A percentile compares a stretch with the other conserved stretches of the same genome.
Evolutionary conservation across 1,140 invertebrate species (phyloP).

Genomic region (Trachymyrmex cornetzi): DNA sequence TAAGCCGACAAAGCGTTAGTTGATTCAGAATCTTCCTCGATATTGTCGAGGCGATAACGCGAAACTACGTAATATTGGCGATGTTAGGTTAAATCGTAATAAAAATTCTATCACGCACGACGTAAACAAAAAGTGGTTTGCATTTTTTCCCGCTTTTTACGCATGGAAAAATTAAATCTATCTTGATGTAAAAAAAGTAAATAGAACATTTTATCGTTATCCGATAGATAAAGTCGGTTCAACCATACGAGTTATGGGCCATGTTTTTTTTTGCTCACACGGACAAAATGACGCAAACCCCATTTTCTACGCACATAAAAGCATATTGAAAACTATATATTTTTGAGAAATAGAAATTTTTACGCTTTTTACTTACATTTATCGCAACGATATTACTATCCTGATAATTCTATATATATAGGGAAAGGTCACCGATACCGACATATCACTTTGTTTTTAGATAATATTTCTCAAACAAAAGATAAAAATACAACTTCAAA

Average conservation of each 20-base stretch:
- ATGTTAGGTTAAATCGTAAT: conserved; percentile 27
- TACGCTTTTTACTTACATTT: background rate
- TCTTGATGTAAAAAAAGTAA: conserved; percentile 29
- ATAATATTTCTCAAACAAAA: no score
- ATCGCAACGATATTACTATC: background rate
- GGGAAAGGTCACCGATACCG: no score
- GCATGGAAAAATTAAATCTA: conserved; percentile 47
- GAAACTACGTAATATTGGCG: conserved; percentile 7
- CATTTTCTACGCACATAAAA: conserved; percentile 42
- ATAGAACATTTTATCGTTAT: conserved; percentile 59
- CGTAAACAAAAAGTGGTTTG: conserved; percentile 24
- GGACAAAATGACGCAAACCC: conserved; percentile 10
- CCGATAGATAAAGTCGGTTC: conserved; percentile 58
- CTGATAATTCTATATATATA: no score
- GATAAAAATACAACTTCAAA: no score
- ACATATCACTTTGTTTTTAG: no score
- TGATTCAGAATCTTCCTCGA: background rate
- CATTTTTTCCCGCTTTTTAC: conserved; percentile 41
- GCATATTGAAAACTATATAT: conserved; percentile 18
- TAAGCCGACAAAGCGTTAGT: conserved; percentile 13
- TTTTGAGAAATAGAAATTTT: conserved; percentile 27
- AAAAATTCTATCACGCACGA: conserved; percentile 25
- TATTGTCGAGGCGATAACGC: background rate
- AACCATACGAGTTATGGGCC: conserved; percentile 37
- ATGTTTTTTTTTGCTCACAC: conserved; percentile 18